phyloP scores from a whole-genome alignment of 2,797 vertebrate genomes.

The Huso huso region DNA sequence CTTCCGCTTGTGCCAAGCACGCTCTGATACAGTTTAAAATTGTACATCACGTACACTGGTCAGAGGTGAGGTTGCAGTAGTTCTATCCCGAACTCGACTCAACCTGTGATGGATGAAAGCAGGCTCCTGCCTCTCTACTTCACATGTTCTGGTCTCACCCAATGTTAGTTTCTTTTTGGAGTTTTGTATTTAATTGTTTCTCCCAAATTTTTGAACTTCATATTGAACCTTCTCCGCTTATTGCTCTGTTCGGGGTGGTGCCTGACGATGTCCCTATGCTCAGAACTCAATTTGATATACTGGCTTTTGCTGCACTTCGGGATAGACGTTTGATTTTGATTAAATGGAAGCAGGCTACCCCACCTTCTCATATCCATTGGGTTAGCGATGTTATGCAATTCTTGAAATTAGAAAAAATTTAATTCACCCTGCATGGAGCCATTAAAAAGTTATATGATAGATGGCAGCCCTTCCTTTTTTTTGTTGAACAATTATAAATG shows the following conservation, averaged over 20 bases:
- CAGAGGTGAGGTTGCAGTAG: conserved; percentile 5
- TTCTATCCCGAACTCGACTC: not conserved
- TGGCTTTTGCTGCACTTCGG: not conserved
- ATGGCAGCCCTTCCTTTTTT: no score
- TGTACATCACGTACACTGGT: conserved; percentile 4
- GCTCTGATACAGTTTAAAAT: conserved; percentile 15
- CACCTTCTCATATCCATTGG: not conserved
- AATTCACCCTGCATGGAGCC: not conserved
- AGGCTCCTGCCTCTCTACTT: conserved; percentile 4
- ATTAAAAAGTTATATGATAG: no score
- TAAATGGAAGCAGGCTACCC: not conserved
- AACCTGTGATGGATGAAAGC: conserved; percentile 12
- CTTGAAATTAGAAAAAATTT: not conserved
- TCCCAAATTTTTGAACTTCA: no score
- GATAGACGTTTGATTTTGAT: not conserved
- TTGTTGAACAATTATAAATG: no score
- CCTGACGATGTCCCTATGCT: not conserved
- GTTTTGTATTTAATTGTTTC: conserved; percentile 12
- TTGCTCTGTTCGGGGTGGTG: not conserved
- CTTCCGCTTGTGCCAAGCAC: conserved; percentile 6
- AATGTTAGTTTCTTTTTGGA: not conserved
- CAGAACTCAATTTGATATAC: not conserved
- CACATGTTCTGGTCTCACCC: conserved; percentile 5
- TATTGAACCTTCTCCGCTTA: not conserved
- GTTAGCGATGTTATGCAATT: not conserved